Evolutionary conservation across 2,888 invertebrate species (phyloP), one percentile per base, ranked within the genome.

Genomic region (Philhelius pedissequus): DNA sequence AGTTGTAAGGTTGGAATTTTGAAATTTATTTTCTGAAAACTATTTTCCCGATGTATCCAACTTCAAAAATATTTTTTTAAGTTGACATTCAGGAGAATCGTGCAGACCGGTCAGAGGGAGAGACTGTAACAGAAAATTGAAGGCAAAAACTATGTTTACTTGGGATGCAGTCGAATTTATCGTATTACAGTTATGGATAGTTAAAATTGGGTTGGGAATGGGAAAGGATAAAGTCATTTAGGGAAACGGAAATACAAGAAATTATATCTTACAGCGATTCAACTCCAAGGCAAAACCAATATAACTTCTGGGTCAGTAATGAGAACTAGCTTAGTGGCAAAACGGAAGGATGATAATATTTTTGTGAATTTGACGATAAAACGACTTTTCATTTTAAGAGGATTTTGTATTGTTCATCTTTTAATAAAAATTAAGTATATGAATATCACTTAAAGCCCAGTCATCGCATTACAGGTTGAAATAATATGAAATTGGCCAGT

Each of bases 21-120:
- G 58, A 74, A 74, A 78, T 75, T 80, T 71, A 76, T 75, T 84
- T 84, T 70, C 18, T 13, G 45, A 25, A 80, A 84, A 84, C 80
- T 66, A 68, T 80, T 71, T 80, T 68, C 71, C 68, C 75, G 68
- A 68, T 80, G 80, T 54, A 40, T 71, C 32, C 20, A 80, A 66
- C 38, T 80, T 38, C 30, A 45, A 54, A 70, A 75, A 71, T 79
- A 75, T 74, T 79, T 75, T 40, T 62, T 30, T 18, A 79, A 74
- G 69, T 75, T 83, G 74, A 83, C 83, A 83, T 58, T 64, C 52
- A 52, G 66, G 38, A 69, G 79, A 43, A 3, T 18, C 7, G 48
- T 0, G 6, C 9, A 18, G 45, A 18, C n/a, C 2, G 25, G 7
- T n/a, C 0, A n/a, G 22, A 6, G 2, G 22, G 7, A 22, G 20